phyloP scores from a whole-genome alignment of 2,797 vertebrate genomes.

The Sebastes cheni region DNA sequence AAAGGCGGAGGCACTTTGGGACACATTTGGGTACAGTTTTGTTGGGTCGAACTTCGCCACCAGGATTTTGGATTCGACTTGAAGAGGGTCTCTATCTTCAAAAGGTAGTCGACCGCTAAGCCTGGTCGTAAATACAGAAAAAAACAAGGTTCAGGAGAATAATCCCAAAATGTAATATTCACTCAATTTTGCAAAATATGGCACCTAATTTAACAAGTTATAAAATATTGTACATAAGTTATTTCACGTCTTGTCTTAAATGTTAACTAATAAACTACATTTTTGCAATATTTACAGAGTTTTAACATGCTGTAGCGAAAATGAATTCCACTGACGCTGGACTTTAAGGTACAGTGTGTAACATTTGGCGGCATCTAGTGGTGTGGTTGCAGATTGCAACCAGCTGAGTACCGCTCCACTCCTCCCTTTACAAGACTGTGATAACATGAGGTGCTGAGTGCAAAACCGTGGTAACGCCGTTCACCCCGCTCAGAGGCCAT shows the following conservation, averaged over 20 bases:
- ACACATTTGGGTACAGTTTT: conserved; percentile 93
- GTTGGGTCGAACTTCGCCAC: conserved; percentile 91
- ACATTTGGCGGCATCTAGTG: too few species aligned
- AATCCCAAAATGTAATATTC: not conserved
- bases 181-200: not conserved
- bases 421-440: too few species aligned
- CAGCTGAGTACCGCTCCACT: too few species aligned
- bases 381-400: too few species aligned
- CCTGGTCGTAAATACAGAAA: conserved; percentile 77
- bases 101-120: conserved; percentile 93
- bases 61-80: conserved; percentile 90
- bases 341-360: too few species aligned
- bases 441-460: too few species aligned
- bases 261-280: not conserved
- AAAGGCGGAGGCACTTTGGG: conserved; percentile 94
- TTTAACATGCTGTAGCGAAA: too few species aligned
- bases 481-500: too few species aligned
- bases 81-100: conserved; percentile 86
- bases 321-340: too few species aligned
- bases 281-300: not conserved
- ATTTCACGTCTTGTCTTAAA: not conserved
- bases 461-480: too few species aligned
- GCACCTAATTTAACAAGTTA: not conserved
- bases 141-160: not conserved
- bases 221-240: not conserved